Evolutionary conservation across 2,113 vertebrate genomes (phyloP).

Genomic region (Chionis minor): DNA sequence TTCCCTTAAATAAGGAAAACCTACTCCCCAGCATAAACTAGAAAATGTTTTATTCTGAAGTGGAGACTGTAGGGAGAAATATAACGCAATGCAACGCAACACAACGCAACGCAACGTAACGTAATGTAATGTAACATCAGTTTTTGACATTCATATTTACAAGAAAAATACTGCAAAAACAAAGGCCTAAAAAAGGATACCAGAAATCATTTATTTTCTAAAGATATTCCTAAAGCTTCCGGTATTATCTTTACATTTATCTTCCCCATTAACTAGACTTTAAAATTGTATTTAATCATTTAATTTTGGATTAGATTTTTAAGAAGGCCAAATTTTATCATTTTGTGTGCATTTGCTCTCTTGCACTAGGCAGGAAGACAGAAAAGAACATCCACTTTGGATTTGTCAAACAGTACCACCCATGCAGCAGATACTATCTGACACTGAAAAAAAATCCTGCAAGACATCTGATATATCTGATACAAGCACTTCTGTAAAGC

Average conservation of each 20-base stretch:
- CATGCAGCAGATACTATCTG: background rate
- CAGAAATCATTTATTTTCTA: background rate
- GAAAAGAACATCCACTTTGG: background rate
- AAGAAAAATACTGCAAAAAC: background rate
- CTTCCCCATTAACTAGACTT: background rate
- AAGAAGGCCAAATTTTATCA: background rate
- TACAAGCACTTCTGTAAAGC: background rate
- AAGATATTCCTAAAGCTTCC: background rate
- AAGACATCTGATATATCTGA: background rate
- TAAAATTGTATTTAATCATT: background rate
- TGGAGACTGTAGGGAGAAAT: background rate
- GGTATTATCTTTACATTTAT: background rate
- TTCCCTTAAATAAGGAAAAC: background rate
- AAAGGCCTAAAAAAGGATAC: background rate
- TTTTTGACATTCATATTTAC: background rate
- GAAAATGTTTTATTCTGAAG: background rate
- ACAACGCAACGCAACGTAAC: too few relatives aligned
- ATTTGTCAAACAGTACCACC: background rate
- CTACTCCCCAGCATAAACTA: background rate
- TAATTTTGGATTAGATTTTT: background rate
- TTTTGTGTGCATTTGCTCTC: background rate
- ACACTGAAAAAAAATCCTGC: background rate
- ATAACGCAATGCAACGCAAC: rapidly evolving
- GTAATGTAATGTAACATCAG: background rate
- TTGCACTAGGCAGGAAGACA: background rate